These are phyloP conservation scores for Lasaia peninsularis DNA, from an alignment of 1,140 invertebrate species.

Conservation along the genomic window DNA sequence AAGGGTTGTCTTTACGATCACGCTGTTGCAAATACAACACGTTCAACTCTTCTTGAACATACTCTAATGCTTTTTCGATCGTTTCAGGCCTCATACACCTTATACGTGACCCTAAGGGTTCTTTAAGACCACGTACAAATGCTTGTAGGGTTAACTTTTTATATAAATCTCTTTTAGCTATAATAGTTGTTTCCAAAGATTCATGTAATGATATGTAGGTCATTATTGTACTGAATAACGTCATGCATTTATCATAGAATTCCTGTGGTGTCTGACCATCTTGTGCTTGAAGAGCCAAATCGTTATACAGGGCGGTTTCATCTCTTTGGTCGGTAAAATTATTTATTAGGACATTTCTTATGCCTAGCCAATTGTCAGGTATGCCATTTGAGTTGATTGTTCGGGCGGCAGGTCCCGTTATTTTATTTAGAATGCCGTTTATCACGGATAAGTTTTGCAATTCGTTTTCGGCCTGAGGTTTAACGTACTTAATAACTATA, in stretches of 20 bases:
- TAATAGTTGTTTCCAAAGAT: constrained; percentile 18
- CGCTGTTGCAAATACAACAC: neutral
- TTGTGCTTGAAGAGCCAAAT: constrained; percentile 1
- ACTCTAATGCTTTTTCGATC: no score
- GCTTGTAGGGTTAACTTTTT: neutral
- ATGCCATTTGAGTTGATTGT: neutral
- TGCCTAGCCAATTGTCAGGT: neutral
- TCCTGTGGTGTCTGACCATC: constrained; percentile 18
- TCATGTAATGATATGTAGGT: constrained; percentile 26
- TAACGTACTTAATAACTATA: neutral
- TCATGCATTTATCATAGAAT: constrained; percentile 27
- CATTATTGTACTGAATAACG: constrained; percentile 29
- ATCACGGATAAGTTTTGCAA: neutral
- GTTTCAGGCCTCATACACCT: constrained; percentile 18
- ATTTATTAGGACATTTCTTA: neutral
- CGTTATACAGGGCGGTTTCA: constrained; percentile 13
- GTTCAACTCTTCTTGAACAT: neutral
- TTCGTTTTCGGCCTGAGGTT: neutral
- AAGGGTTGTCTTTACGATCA: neutral
- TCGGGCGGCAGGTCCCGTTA: neutral
- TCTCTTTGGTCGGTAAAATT: constrained; percentile 2
- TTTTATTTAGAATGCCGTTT: neutral
- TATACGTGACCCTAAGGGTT: constrained; percentile 8
- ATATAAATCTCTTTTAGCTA: constrained; percentile 19
- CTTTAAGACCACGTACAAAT: neutral